Evolutionary conservation across 2,888 invertebrate genomes (phyloP).

Genomic region (Ochlodes sylvanus): DNA sequence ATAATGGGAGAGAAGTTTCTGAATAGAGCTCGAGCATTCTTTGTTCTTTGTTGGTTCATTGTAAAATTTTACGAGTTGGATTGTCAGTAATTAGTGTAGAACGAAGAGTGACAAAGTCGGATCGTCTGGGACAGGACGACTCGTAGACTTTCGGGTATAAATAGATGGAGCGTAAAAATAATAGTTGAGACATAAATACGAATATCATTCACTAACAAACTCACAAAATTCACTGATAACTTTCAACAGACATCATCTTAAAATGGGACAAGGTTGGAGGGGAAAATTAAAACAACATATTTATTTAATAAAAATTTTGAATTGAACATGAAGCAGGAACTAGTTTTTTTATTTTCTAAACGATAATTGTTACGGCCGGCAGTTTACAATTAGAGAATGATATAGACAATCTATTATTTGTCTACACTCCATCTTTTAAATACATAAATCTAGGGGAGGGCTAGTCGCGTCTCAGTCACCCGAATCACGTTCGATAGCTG

Average conservation of each 20-base stretch:
- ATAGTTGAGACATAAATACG: background rate
- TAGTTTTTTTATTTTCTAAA: too few species aligned
- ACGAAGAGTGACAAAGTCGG: constrained; percentile 30
- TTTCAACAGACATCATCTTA: background rate
- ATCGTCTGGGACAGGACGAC: constrained; percentile 21
- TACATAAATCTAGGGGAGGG: too few species aligned
- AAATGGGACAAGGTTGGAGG: too few species aligned
- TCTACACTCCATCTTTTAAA: too few species aligned
- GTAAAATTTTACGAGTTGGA: constrained; percentile 21
- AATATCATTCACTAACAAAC: background rate
- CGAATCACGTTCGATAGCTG: constrained; percentile 68
- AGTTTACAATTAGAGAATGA: too few species aligned
- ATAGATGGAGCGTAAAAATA: background rate
- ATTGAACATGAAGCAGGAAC: too few species aligned
- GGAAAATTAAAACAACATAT: too few species aligned
- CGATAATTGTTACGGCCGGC: too few species aligned
- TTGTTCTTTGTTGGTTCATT: constrained; percentile 26
- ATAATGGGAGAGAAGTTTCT: constrained; percentile 26
- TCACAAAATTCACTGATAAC: background rate
- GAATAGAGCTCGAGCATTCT: constrained; percentile 17
- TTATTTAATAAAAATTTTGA: too few species aligned
- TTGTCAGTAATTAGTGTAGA: constrained; percentile 26
- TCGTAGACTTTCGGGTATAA: background rate
- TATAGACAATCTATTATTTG: too few species aligned
- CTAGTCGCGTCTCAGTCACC: constrained; percentile 37